Base-by-base conservation (phyloP, 1,140 invertebrate species). In the Drosophila pandora region DNA sequence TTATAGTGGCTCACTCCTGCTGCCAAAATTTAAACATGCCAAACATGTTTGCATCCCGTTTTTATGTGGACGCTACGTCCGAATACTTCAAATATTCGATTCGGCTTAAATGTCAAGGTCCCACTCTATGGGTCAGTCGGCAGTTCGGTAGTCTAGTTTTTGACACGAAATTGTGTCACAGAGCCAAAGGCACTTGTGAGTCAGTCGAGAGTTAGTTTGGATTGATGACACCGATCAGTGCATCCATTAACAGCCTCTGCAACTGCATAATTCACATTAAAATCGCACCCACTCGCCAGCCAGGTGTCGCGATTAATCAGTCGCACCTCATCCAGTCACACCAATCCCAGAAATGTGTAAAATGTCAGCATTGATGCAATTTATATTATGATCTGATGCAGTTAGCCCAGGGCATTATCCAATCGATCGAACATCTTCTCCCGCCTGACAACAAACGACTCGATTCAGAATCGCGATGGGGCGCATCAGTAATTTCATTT, bases 41-140 rank as follows among this genome's bases (percentile, higher is more conserved):
- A 91, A 91, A 91, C 90, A 91, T 91, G 90, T 90, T 91, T 88
- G 67, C 78, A 75, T 77, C 80, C 81, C 80, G 76, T 76, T 90
- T 41, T 87, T 83, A 85, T 85, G 77, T 65, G 62, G 58, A 56
- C 65, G 63, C 32, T 78, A 82, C 78, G 79, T 62, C 48, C 59
- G 62, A 43, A 65, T 79, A 83, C 54, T 75, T 61, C 62, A 60
- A 83, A 71, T 55, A 17, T 49, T 34, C 48, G 56, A 57, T 22
- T 21, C 47, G 48, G 65, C 69, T 32, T 58, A 87, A 85, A 85
- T 85, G 82, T 76, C 82, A 85, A 80, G 82, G 82, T 71, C 74
- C 23, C 41, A 12, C 17, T 9, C n/a, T 5, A 23, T 17, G 63
- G 56, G 47, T 55, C 59, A 55, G 25, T 21, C 12, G 25, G n/a